phyloP scores from a whole-genome alignment of 2,113 vertebrate genomes.

The Procapra przewalskii region DNA sequence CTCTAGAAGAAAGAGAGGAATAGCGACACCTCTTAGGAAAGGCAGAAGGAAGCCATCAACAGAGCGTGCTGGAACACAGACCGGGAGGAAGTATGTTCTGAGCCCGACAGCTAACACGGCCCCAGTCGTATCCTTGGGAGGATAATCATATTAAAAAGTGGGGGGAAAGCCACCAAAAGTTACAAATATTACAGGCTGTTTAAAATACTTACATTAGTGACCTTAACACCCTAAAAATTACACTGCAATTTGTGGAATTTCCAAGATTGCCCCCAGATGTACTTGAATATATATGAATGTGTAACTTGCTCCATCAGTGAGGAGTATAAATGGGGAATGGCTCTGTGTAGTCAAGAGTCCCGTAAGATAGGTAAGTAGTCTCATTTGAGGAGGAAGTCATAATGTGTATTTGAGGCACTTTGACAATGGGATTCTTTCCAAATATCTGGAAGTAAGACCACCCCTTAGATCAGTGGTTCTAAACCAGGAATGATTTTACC shows the following conservation, averaged over 20 bases:
- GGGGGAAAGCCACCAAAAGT: neutral
- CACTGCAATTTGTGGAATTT: neutral
- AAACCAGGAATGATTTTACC: neutral
- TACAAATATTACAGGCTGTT: neutral
- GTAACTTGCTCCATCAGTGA: neutral
- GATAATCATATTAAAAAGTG: neutral
- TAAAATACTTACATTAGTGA: neutral
- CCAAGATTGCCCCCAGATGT: neutral
- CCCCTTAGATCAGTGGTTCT: neutral
- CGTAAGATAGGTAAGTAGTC: neutral
- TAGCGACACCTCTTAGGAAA: neutral
- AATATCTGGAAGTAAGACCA: neutral
- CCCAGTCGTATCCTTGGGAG: neutral
- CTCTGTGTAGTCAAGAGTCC: neutral
- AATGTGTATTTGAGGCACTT: neutral
- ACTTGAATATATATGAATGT: neutral
- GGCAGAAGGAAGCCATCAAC: neutral
- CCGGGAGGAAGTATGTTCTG: neutral
- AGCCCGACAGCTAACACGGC: neutral
- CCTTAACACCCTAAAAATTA: neutral
- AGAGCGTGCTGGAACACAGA: neutral
- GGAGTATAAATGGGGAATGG: neutral
- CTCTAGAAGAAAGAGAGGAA: neutral
- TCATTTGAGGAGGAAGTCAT: neutral
- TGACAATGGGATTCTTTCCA: neutral